Evolutionary conservation across 2,797 vertebrate species (phyloP), one percentile per base, ranked within the genome.

Genomic region (Sebastes vulpes): DNA sequence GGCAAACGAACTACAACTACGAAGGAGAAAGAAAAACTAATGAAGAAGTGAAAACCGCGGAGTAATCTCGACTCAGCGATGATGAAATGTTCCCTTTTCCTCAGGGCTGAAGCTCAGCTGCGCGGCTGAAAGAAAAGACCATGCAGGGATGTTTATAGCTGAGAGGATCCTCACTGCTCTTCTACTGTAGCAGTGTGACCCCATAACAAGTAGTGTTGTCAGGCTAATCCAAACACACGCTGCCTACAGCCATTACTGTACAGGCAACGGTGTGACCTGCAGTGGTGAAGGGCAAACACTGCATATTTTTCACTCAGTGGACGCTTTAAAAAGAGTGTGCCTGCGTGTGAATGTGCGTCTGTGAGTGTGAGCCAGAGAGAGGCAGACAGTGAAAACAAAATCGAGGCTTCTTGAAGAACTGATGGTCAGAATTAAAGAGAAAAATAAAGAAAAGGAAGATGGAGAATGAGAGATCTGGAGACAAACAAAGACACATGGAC

Each of bases 31-130:
- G 46, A 32, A 32, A 75, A 60, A 72, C 23, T 4, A 29, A 31
- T 4, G 53, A 32, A 64, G 42, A 28, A 42, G 71, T 9, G 1
- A 56, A 54, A 18, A 61, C 3, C 6, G 3, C 0, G 23, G 26
- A 46, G 63, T 1, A 8, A 50, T 52, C 20, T 31, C 7, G 14
- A 5, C 18, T 20, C 16, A 26, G 12, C 11, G 5, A 65, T 21
- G 46, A 73, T 75, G 73, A 82, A 77, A 82, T 42, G 21, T 14
- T 73, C 14, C 11, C n/a, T 67, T 69, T 66, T 78, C 54, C 70
- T 82, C 14, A 4, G 82, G 67, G 79, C 68, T 64, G 68, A 66
- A 86, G 72, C 66, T 82, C 75, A 75, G 80, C 56, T 60, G 82
- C 52, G 60, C 12, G 2, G 56, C 63, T 67, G 65, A 68, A 54